A percentile compares a stretch with the other conserved stretches of the same genome.
Conservation (phyloP, 2,888 invertebrate species). For the Synergus japonicus region DNA sequence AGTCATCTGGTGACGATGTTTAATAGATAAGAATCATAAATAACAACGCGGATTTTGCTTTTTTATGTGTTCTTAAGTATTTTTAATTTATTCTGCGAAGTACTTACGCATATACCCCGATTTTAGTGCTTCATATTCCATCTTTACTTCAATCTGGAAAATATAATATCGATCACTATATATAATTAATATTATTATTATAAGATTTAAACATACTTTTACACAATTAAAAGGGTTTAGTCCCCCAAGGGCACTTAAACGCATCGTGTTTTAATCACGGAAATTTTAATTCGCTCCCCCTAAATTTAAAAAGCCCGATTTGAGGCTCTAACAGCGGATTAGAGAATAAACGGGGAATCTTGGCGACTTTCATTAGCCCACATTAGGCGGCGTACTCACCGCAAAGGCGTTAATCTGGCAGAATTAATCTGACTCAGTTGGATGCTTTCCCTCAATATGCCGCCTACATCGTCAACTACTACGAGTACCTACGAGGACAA, state of each 20-base stretch:
- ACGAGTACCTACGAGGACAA: constrained; percentile 38
- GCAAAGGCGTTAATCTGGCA: constrained; percentile 76
- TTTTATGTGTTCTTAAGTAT: too few species aligned
- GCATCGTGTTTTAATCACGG: constrained; percentile 8
- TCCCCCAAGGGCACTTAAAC: constrained; percentile 1
- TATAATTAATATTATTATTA: too few species aligned
- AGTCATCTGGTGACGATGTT: not conserved
- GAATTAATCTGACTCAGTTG: constrained; percentile 75
- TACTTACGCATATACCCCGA: too few species aligned
- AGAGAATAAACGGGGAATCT: constrained; percentile 57
- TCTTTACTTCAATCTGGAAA: not conserved
- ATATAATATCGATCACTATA: not conserved
- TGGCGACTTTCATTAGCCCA: constrained; percentile 70
- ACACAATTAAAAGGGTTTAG: not conserved
- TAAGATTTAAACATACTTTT: not conserved
- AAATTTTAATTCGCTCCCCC: constrained; percentile 24
- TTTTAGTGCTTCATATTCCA: too few species aligned
- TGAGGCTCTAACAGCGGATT: not conserved
- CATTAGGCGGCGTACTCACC: constrained; percentile 62
- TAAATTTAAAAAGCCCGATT: constrained; percentile 15
- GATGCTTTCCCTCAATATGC: constrained; percentile 75
- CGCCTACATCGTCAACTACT: constrained; percentile 58
- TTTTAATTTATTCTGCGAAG: too few species aligned
- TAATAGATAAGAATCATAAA: not conserved
- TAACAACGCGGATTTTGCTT: not conserved